Conservation (phyloP, 2,797 vertebrate species). For the Uromys caudimaculatus region DNA sequence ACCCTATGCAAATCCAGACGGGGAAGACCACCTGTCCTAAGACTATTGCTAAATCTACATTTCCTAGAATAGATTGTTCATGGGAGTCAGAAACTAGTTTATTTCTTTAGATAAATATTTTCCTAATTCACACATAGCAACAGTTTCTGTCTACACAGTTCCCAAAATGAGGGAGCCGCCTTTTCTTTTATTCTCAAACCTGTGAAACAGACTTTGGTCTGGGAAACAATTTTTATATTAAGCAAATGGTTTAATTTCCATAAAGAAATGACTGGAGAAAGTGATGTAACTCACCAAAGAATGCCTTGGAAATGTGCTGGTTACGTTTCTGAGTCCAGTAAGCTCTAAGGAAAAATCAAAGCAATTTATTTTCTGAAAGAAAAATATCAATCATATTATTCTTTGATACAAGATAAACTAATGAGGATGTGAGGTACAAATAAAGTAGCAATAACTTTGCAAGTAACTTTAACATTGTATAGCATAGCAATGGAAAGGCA, state of each 20-base stretch:
- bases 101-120: slow-evolving; percentile 51
- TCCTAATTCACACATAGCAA: slow-evolving; percentile 8
- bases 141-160: background rate
- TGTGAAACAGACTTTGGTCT: background rate
- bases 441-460: background rate
- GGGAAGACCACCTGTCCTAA: background rate
- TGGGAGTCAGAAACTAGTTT: slow-evolving; percentile 20
- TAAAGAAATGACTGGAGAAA: slow-evolving; percentile 29
- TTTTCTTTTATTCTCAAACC: slow-evolving; percentile 13
- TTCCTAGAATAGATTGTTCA: slow-evolving; percentile 27
- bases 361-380: background rate
- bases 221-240: slow-evolving; percentile 28
- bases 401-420: background rate
- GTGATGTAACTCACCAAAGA: slow-evolving; percentile 14
- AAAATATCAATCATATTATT: background rate
- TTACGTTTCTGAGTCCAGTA: background rate
- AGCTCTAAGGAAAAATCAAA: slow-evolving; percentile 10
- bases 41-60: background rate
- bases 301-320: background rate
- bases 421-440: background rate
- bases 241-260: slow-evolving; percentile 43
- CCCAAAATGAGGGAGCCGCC: background rate
- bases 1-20: background rate
- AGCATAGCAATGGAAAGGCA: background rate
- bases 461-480: background rate